Base-by-base conservation (phyloP, 2,113 vertebrate species). In the Brachyhypopomus occidentalis region DNA sequence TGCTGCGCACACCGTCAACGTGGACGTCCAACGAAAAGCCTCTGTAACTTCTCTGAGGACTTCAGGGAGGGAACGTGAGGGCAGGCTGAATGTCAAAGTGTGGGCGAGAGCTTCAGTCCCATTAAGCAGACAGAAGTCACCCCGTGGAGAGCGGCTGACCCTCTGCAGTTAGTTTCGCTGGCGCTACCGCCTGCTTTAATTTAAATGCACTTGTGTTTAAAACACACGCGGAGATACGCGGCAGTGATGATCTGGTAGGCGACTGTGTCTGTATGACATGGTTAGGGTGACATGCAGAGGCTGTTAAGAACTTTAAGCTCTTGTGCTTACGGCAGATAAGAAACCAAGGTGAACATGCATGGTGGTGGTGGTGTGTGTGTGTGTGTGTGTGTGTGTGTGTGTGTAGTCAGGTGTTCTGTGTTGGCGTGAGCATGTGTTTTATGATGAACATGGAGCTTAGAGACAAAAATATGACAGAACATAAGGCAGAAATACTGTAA, bases 191-290 rank as follows among this genome's bases (percentile, higher is more conserved):
- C 45, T 56, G 30, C 12, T 66, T 70, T 20, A 8, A 19, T 69
- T 38, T 69, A 8, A n/a, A 11, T 36, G 5, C 9, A 11, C 25
- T 11, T 36, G 4, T 80, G 60, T 55, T 52, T 58, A 20, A 59
- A 56, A 64, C 34, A 81, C 34, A 75, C 30, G 19, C 62, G n/a
- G 55, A 81, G 30, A 60, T 69, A 69, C 69, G 52, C 17, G 20
- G 17, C 14, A 23, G 11, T n/a, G 45, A 52, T 59, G 67, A 48
- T 52, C 67, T 58, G 25, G 36, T 74, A 58, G 48, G 63, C 71
- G 36, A 52, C 38, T 2, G 34, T 58, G 38, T 56, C 45, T 78
- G 27, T 67, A 59, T 58, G 34, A 67, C 64, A 38, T 41, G 27
- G 25, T 64, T 64, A 17, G 30, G 64, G 5, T 27, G 64, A n/a